Evolutionary conservation across 2,888 invertebrate genomes (phyloP), one percentile per base, ranked within the genome.

Genomic region (Vanessa cardui): DNA sequence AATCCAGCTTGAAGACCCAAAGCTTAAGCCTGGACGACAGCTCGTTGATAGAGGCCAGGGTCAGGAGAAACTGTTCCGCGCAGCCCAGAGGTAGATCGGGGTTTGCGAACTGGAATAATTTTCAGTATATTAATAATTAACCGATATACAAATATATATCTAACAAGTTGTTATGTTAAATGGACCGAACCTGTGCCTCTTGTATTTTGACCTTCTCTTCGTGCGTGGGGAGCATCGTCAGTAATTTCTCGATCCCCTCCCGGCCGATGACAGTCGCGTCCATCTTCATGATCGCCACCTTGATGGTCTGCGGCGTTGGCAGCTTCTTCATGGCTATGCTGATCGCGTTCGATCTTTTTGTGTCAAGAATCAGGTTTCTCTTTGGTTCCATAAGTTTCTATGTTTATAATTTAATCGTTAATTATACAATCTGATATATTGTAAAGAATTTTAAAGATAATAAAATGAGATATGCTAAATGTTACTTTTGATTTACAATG

Each of bases 311-410:
- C 0, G 99, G 98, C 0, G 99, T 99, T 2, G 99, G 99, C 73
- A 99, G 93, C 85, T 99, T 99, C 26, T 99, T 99, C 96, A 99
- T 97, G 18, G 99, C 99, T 79, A 99, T 99, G 86, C 99, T 99
- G 77, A 99, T 99, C 52, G 99, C 99, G 87, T 99, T 99, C 8
- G 99, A 99, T 74, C 99, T 94, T 86, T 99, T 99, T 58, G 98
- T 96, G 87, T 99, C 98, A 87, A 99, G 92, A 50, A 99, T 99
- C 66, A 99, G 76, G 77, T 90, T 90, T 77, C 87, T 86, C 82
- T 92, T 92, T 82, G 92, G 92, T 80, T 92, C 92, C 85, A 88
- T 86, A 75, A 92, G 73, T 81, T 92, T 92, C 92, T 92, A 77
- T 31, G 6, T 54, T 31, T 52, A 60, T 44, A 1, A 21, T 20